Evolutionary conservation across 35 echinoderm and acorn worm genomes (phyloP), one percentile per base, ranked within the genome.

Genomic region (Holothuria glaberrima): DNA sequence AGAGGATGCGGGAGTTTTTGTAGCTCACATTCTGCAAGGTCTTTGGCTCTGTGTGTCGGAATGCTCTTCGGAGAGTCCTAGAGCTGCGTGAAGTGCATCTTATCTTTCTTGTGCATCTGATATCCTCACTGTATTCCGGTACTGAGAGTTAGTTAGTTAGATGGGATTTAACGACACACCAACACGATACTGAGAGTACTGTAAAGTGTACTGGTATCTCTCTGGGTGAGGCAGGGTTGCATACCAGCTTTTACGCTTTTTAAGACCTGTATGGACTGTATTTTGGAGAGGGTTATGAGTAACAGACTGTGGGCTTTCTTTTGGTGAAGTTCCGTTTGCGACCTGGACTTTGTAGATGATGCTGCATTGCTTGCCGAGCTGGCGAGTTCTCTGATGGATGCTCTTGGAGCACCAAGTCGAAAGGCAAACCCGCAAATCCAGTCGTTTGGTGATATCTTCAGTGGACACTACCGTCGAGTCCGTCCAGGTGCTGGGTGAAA

Each of bases 231-330:
- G 41, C 82, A 86, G 57, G 82, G 82, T n/a, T 86, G 82, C 16
- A 66, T 30, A 28, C 82, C 60, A 62, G 82, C 82, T 66, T 57
- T 57, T 22, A 86, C 59, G 28, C 82, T 86, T 86, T 86, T 86
- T 57, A 86, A 38, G 50, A 86, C 82, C 18, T 82, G 79, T 82
- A 82, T 86, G 82, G 56, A 86, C 56, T 86, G 82, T 48, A 0
- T 86, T 62, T 14, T 86, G 60, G 82, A 66, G 82, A 86, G 82
- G 82, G 60, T 30, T 60, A 22, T 34, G 82, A 6, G 31, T 30
- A 29, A 22, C 12, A 31, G 30, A 33, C 30, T 86, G 56, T 22
- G 82, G 82, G 36, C 36, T 41, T 41, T 41, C 36, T 41, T 41
- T 41, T 41, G 36, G 36, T 41, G 36, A 41, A 4, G 36, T 41